These are phyloP conservation scores for Rhagoletis pomonella DNA, from an alignment of 1,140 invertebrate species.

Conservation along the genomic window DNA sequence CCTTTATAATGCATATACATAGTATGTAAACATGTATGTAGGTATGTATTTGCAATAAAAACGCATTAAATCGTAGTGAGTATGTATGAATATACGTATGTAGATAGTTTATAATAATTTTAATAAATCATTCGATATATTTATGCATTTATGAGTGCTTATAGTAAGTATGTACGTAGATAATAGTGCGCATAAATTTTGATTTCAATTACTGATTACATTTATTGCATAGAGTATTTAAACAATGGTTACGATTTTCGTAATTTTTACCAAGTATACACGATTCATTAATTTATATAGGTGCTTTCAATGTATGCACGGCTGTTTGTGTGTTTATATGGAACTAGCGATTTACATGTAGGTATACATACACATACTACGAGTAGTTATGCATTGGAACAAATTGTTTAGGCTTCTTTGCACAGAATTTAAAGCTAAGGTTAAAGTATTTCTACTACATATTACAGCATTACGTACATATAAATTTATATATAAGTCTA, in stretches of 20 bases:
- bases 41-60: background rate
- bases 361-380: background rate
- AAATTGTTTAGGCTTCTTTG: constrained; percentile 40
- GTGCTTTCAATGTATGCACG: background rate
- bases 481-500: constrained; percentile 14
- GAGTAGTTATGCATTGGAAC: constrained; percentile 23
- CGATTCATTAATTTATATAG: background rate
- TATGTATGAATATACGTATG: background rate
- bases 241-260: background rate
- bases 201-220: background rate
- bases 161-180: background rate
- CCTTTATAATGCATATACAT: background rate
- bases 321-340: background rate
- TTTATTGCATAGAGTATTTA: background rate
- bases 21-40: background rate
- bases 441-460: background rate
- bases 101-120: background rate
- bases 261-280: background rate
- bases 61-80: too few relatives aligned
- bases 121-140: background rate
- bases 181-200: background rate
- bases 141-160: background rate
- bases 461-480: constrained; percentile 16
- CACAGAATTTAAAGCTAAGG: constrained; percentile 20
- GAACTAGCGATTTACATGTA: background rate